Percentiles rank a stretch among this genome's conserved stretches.
Conservation (phyloP, 1,140 invertebrate species). For the Triops longicaudatus region DNA sequence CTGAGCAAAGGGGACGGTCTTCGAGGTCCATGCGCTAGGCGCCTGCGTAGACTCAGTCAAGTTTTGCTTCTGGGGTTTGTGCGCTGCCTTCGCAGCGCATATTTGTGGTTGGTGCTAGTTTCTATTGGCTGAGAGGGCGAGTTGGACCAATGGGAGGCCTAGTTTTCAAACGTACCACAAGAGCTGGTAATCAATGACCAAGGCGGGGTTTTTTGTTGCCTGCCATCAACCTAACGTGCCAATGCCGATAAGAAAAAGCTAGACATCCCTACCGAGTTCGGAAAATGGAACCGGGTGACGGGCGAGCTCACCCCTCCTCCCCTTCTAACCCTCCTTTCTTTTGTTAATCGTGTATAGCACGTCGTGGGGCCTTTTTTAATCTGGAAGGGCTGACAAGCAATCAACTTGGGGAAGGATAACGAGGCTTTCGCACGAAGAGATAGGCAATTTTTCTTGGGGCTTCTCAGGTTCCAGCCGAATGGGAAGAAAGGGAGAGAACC, state of each 20-base stretch:
- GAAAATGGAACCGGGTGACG: background rate
- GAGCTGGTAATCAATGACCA: conserved; percentile 1
- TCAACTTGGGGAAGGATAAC: background rate
- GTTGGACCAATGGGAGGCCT: background rate
- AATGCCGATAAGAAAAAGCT: conserved; percentile 4
- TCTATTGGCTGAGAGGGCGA: background rate
- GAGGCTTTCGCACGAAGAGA: background rate
- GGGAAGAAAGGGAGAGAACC: background rate
- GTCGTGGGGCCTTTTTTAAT: background rate
- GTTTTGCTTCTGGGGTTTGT: background rate
- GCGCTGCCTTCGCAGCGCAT: background rate
- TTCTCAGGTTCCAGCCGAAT: background rate
- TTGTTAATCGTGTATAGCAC: background rate
- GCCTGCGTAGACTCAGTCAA: background rate
- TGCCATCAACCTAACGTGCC: conserved; percentile 1
- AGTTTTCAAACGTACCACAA: background rate
- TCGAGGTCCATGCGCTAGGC: background rate
- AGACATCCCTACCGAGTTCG: background rate
- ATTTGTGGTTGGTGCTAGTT: background rate
- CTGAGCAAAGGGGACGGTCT: background rate
- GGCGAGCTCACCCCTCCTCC: background rate
- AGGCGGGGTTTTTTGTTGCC: conserved; percentile 6
- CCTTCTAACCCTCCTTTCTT: background rate
- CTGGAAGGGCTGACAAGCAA: background rate
- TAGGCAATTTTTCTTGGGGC: background rate